A percentile compares a stretch with the other conserved stretches of the same genome.
Conservation (phyloP, 2,888 invertebrate genomes). For the Chrysolina haemoptera region DNA sequence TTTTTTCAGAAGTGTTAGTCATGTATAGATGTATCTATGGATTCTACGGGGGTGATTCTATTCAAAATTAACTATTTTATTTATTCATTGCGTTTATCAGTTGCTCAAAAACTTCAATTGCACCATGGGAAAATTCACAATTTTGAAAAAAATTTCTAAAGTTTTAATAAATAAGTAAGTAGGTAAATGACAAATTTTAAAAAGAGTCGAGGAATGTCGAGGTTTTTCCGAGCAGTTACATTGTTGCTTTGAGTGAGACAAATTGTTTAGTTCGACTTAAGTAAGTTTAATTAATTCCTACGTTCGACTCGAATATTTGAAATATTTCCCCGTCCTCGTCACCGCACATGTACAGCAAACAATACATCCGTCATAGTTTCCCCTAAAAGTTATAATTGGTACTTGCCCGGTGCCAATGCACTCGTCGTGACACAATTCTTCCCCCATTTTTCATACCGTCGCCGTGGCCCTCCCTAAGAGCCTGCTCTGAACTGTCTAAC, state of each 20-base stretch:
- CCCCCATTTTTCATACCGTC: slow-evolving; percentile 21
- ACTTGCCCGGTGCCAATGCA: slow-evolving; percentile 25
- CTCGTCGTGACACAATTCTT: slow-evolving; percentile 27
- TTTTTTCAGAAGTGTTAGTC: too few relatives aligned
- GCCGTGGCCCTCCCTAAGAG: slow-evolving; percentile 15
- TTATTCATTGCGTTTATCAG: too few relatives aligned
- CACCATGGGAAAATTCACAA: too few relatives aligned
- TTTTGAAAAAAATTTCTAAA: too few relatives aligned
- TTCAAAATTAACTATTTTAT: too few relatives aligned
- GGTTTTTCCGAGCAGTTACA: background rate
- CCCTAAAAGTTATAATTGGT: slow-evolving; percentile 24
- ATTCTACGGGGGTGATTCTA: too few relatives aligned
- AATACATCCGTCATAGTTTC: slow-evolving; percentile 33
- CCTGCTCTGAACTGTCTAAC: slow-evolving; percentile 23
- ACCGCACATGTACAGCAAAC: slow-evolving; percentile 22
- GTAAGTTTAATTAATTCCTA: slow-evolving; percentile 2
- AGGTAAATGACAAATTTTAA: too few relatives aligned
- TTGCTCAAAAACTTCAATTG: too few relatives aligned
- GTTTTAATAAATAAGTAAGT: background rate
- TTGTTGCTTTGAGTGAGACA: background rate
- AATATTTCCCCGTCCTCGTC: slow-evolving; percentile 26
- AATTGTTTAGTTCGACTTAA: background rate
- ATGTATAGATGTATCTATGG: too few relatives aligned
- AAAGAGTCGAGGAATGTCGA: too few relatives aligned
- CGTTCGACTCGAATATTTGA: slow-evolving; percentile 7